These are phyloP conservation scores for Gracilinanus agilis DNA, from an alignment of 2,113 vertebrate species.

Conservation along the genomic window DNA sequence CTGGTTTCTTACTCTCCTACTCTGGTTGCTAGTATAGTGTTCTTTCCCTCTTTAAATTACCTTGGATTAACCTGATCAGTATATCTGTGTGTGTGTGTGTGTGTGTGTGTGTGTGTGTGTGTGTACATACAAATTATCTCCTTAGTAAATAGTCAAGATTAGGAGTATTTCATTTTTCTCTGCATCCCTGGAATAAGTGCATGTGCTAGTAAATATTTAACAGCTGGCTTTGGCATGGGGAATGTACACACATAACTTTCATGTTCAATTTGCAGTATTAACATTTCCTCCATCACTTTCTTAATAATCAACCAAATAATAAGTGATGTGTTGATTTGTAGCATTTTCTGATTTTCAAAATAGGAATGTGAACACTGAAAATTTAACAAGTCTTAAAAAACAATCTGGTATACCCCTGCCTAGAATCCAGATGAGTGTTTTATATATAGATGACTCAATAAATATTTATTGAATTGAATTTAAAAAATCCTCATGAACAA, in stretches of 20 bases:
- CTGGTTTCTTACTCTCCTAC: background rate
- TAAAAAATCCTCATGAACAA: background rate
- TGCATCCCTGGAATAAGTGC: background rate
- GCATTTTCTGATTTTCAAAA: background rate
- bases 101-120: no score
- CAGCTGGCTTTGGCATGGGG: background rate
- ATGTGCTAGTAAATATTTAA: background rate
- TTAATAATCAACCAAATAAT: background rate
- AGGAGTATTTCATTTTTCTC: background rate
- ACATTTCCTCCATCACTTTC: background rate
- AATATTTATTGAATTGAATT: background rate
- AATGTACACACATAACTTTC: background rate
- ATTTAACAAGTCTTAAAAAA: background rate
- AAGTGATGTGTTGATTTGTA: background rate
- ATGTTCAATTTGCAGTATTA: background rate
- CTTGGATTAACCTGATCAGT: background rate
- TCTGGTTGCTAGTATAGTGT: background rate
- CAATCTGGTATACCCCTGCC: background rate
- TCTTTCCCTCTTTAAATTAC: background rate
- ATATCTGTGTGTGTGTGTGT: no score
- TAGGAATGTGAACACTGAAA: background rate
- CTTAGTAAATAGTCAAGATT: background rate
- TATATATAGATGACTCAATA: background rate
- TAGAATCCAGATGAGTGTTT: background rate
- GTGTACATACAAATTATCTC: background rate